Evolutionary conservation across 23 tunicate species (phyloP), one percentile per base, ranked within the genome.

Genomic region (Trididemnum clinides): DNA sequence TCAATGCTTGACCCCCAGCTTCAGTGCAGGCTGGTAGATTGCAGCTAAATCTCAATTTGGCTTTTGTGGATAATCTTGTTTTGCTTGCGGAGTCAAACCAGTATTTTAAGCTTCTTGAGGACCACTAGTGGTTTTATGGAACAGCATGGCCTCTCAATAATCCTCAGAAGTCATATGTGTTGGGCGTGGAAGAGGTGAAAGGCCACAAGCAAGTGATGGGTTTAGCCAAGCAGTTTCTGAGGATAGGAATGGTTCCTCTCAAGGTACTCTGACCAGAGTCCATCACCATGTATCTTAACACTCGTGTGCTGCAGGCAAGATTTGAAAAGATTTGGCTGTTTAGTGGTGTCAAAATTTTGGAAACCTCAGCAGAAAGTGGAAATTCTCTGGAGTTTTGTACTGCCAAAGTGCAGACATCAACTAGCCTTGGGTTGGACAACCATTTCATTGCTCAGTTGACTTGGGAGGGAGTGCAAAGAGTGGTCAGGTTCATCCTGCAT

Each of bases 1-100:
- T 22, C 18, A 18, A 6, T 4, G 69, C 27, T 62, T 18, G n/a
- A n/a, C n/a, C n/a, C n/a, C n/a, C n/a, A n/a, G n/a, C n/a, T n/a
- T n/a, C n/a, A n/a, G n/a, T n/a, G n/a, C n/a, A n/a, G 66, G 66
- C 3, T n/a, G 20, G 25, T n/a, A 4, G 25, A 59, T n/a, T 25
- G n/a, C 22, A 29, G 37, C 37, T 6, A 6, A 66, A 32, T 28
- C 6, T 29, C 37, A 37, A 66, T 59, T 4, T 74, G 59, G 81
- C 81, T 6, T 74, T 74, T 37, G 81, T 26, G 7, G 81, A 74
- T 74, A 26, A 74, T 59, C 25, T 74, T 23, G 29, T 44, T 5
- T 36, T 50, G n/a, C 70, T 78, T 19, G 26, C 20, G 6, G 44
- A 51, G 26, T 39, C 59, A 22, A 26, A 23, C 57, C 15, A 59